A percentile compares a stretch with the other conserved stretches of the same genome.
Conservation (phyloP, 2,113 vertebrate genomes). For the Odobenus rosmarus region DNA sequence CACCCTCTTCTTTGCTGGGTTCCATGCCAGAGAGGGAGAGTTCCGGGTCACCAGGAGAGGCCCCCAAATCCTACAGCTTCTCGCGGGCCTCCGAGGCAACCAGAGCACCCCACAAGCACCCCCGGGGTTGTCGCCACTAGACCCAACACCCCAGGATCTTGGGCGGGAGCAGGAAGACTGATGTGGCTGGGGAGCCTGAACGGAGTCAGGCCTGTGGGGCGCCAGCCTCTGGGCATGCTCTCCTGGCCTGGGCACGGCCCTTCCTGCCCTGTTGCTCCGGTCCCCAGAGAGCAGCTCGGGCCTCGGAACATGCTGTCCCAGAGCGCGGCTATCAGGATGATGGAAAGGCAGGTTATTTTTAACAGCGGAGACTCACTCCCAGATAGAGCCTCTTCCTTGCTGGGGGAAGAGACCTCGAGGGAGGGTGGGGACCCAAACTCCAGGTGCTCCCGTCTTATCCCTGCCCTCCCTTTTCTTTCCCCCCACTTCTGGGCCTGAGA, state of each 20-base stretch:
- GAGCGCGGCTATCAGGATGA: constrained; percentile 72
- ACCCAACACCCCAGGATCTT: neutral
- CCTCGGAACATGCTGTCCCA: constrained; percentile 73
- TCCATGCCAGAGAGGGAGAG: neutral
- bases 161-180: neutral
- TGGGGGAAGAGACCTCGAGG: neutral
- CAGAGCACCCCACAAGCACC: neutral
- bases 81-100: neutral
- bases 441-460: neutral
- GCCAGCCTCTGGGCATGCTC: neutral
- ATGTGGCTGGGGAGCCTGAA: neutral
- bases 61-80: neutral
- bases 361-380: constrained; percentile 59
- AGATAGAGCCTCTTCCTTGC: constrained; percentile 66
- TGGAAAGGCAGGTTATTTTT: constrained; percentile 80
- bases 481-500: neutral
- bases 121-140: too few species aligned
- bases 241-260: neutral
- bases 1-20: neutral
- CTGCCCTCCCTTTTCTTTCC: accelerated
- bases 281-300: constrained; percentile 68
- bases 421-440: neutral
- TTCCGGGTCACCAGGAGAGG: neutral
- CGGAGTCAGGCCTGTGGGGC: neutral
- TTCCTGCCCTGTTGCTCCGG: neutral